Evolutionary conservation across 1,140 invertebrate genomes (phyloP).

Genomic region (Mycetomoellerius zeteki): DNA sequence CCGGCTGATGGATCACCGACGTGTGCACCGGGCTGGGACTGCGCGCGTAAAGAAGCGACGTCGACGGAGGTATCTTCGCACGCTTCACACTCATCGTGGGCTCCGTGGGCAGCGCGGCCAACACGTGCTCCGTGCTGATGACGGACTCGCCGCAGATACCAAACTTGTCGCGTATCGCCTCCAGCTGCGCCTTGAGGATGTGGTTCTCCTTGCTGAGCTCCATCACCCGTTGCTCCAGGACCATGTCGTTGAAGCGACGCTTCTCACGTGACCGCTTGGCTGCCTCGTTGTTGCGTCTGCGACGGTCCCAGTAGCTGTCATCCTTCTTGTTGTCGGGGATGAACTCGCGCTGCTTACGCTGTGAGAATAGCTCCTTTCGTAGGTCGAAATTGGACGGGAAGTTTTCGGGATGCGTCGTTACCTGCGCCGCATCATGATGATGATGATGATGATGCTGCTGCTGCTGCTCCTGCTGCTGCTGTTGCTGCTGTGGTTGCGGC

Average conservation of each 20-base stretch:
- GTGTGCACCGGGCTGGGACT: conserved; percentile 90
- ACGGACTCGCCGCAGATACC: conserved; percentile 95
- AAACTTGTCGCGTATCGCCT: conserved; percentile 97
- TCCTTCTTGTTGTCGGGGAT: conserved; percentile 99
- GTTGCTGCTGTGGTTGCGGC: conserved; percentile 76
- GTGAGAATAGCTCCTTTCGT: conserved; percentile 93
- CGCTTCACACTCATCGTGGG: conserved; percentile 94
- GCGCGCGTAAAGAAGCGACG: conserved; percentile 87
- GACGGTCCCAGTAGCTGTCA: conserved; percentile 98
- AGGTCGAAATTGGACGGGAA: conserved; percentile 86
- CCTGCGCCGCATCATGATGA: conserved; percentile 75
- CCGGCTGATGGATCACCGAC: conserved; percentile 90
- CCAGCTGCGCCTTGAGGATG: conserved; percentile 96
- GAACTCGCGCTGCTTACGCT: conserved; percentile 97
- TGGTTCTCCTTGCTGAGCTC: conserved; percentile 98
- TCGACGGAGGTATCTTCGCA: conserved; percentile 89
- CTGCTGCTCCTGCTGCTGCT: conserved; percentile 76
- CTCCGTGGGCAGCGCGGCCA: conserved; percentile 94
- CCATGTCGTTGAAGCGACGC: conserved; percentile 98
- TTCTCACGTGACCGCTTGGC: conserved; percentile 98
- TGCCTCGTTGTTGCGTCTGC: conserved; percentile 98
- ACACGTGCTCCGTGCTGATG: conserved; percentile 95
- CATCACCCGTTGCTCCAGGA: conserved; percentile 96
- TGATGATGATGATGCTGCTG: conserved; percentile 63
- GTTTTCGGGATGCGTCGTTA: conserved; percentile 78